Evolutionary conservation across 2,113 vertebrate genomes (phyloP), one percentile per base, ranked within the genome.

Genomic region (Eidolon helvum): DNA sequence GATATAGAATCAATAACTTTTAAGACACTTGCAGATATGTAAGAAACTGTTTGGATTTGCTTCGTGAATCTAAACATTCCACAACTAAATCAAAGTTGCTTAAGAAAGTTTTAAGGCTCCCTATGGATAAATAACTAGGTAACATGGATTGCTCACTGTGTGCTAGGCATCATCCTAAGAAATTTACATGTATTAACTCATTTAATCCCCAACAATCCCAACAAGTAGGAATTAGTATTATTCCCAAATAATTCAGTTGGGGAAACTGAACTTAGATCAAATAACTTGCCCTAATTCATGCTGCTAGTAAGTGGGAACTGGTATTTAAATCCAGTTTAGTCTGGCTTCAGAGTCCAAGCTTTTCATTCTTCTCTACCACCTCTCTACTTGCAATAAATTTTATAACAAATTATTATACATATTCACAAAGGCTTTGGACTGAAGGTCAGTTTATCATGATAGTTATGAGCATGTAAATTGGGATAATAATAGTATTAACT

Each of bases 371-470:
- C 61, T 90, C 22, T 87, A 21, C 30, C 12, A 74, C 35, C 11
- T 93, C 55, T 71, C 24, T 72, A 71, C 84, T 55, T 90, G 33
- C 40, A 94, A 74, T 95, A 61, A 74, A 74, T 74, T 79, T 55
- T 68, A 82, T 55, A 77, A 59, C 45, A 93, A 74, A n/a, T 57
- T 66, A 88, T 94, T 71, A 38, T 1, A 84, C 28, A 35, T 55
- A 66, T 77, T 79, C 55, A 94, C 59, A 82, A 91, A 97, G 40
- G 15, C 53, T 91, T 96, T 91, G 48, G 83, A 88, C 61, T 91
- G n/a, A 38, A 77, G 48, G 7, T 74, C 43, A 72, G 18, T 1
- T 78, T 88, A 94, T 19, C 18, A 48, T 72, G 79, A 61, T 19
- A 75, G 45, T 53, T 91, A 72, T 38, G 66, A 93, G 28, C 35